phyloP scores from a whole-genome alignment of 30 jellyfish, hydroid and myxozoan species.

The Pelagia noctiluca region DNA sequence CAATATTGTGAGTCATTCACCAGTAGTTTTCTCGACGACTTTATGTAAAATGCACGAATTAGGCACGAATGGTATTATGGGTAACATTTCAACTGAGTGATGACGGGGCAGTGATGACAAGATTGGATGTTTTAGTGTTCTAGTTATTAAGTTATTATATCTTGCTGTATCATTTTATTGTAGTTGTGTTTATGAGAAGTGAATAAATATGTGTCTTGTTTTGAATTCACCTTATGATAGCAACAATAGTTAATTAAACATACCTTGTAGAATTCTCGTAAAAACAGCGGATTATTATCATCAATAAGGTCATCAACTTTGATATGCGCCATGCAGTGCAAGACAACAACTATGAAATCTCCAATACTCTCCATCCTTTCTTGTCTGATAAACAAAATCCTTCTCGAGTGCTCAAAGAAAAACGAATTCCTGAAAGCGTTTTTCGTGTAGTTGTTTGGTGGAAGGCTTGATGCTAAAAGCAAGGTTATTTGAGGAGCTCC shows the following conservation, averaged over 20 bases:
- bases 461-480: constrained; percentile 92
- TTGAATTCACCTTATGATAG: too few relatives aligned
- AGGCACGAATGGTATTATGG: too few relatives aligned
- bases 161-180: too few relatives aligned
- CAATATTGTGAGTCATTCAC: too few relatives aligned
- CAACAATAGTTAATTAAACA: neutral
- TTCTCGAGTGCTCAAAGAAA: constrained; percentile 92
- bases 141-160: too few relatives aligned
- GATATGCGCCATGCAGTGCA: constrained; percentile 97
- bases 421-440: constrained; percentile 98
- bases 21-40: too few relatives aligned
- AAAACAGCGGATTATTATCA: constrained; percentile 84
- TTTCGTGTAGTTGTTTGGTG: constrained; percentile 90
- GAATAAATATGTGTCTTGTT: too few relatives aligned
- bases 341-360: constrained; percentile 90
- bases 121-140: too few relatives aligned
- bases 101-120: too few relatives aligned
- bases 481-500: constrained; percentile 92
- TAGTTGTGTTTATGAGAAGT: too few relatives aligned
- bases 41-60: too few relatives aligned
- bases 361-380: constrained; percentile 98
- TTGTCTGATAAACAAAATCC: constrained; percentile 87
- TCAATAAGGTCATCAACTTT: constrained; percentile 87
- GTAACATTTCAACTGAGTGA: too few relatives aligned
- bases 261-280: constrained; percentile 96